Evolutionary conservation across 2,113 vertebrate genomes (phyloP).

Genomic region (Gila orcuttii): DNA sequence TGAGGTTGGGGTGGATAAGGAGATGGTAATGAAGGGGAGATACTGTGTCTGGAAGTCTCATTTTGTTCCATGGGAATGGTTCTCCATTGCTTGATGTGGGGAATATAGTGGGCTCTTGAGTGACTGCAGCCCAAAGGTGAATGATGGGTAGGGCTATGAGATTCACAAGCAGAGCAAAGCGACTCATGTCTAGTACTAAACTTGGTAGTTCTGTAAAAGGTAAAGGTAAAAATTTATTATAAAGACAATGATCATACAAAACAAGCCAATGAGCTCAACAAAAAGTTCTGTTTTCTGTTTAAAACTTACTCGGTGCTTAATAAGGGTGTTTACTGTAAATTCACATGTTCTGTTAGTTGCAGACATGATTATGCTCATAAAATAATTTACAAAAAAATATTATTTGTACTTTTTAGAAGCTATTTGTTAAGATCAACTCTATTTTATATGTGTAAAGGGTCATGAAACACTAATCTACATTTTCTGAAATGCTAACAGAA

Average conservation of each 20-base stretch:
- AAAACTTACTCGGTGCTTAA: too few species aligned
- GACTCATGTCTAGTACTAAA: constrained; percentile 29
- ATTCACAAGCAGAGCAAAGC: constrained; percentile 25
- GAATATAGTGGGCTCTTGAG: constrained; percentile 32
- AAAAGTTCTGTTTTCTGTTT: background rate
- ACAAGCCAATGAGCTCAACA: background rate
- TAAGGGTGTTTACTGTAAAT: too few species aligned
- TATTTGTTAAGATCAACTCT: background rate
- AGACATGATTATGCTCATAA: background rate
- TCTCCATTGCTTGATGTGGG: constrained; percentile 69
- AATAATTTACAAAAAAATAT: background rate
- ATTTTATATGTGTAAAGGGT: background rate
- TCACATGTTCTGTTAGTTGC: background rate
- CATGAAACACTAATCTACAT: too few species aligned
- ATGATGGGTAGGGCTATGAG: background rate
- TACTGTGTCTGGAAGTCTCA: constrained; percentile 81
- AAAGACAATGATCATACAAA: background rate
- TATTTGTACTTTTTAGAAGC: background rate
- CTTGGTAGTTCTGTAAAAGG: constrained; percentile 6
- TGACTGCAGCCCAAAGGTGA: constrained; percentile 19
- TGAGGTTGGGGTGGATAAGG: constrained; percentile 86
- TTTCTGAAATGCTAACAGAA: too few species aligned
- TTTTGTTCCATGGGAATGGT: constrained; percentile 82
- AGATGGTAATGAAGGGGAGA: constrained; percentile 82
- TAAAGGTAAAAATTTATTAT: background rate